Conservation (phyloP, 2,113 vertebrate species). For the Sigmodon hispidus region DNA sequence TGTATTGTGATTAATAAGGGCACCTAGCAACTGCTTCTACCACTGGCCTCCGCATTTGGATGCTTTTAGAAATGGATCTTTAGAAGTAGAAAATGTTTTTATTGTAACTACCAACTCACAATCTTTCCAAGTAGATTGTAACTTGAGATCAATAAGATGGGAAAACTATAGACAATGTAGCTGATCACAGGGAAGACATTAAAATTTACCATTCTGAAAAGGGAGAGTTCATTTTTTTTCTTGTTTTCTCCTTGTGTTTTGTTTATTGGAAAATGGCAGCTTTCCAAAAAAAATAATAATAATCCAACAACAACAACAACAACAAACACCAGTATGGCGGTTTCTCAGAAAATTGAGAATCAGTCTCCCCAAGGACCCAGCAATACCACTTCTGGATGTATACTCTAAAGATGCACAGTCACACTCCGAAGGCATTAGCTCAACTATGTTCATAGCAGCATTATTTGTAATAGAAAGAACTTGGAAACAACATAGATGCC, state of each 20-base stretch:
- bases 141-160: slow-evolving; percentile 11
- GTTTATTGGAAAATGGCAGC: background rate
- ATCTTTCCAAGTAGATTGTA: background rate
- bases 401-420: no score
- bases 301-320: no score
- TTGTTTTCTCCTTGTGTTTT: background rate
- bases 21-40: background rate
- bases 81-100: background rate
- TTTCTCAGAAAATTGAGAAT: no score
- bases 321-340: no score
- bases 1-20: background rate
- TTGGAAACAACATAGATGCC: no score
- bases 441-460: no score
- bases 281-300: background rate
- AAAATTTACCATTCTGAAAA: background rate
- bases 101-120: background rate
- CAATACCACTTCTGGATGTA: no score
- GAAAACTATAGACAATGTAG: background rate
- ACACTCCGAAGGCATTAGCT: no score
- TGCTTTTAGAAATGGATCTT: background rate
- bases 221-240: background rate
- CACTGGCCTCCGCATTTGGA: background rate
- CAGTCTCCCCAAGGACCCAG: no score
- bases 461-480: no score
- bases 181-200: background rate